These are phyloP conservation scores for Shargacucullia verbasci DNA, from an alignment of 2,888 invertebrate species.

Conservation along the genomic window DNA sequence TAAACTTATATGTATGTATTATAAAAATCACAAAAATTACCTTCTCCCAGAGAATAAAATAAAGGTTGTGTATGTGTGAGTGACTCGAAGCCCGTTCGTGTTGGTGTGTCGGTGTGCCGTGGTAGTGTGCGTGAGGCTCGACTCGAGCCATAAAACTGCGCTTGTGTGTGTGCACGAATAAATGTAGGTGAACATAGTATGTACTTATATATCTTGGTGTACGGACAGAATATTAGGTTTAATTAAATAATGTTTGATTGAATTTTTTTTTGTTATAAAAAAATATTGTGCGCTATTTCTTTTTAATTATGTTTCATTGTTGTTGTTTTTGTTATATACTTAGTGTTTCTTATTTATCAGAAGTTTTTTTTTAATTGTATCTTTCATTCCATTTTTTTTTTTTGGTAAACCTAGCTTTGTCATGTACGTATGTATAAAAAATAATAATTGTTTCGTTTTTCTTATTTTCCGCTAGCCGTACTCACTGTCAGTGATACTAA, in stretches of 20 bases:
- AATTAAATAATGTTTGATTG: conserved; percentile 50
- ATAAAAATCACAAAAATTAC: conserved; percentile 47
- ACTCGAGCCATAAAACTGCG: conserved; percentile 75
- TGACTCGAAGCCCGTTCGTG: conserved; percentile 17
- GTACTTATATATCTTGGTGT: conserved; percentile 79
- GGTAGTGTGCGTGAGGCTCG: conserved; percentile 63
- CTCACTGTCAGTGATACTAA: too few relatives aligned
- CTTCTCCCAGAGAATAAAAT: conserved; percentile 53
- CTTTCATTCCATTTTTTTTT: conserved; percentile 27
- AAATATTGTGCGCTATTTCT: too few relatives aligned
- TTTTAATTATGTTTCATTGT: conserved; percentile 48
- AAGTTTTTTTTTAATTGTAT: background rate
- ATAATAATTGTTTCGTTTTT: too few relatives aligned
- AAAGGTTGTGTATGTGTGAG: conserved; percentile 33
- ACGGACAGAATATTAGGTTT: conserved; percentile 61
- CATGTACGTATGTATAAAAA: too few relatives aligned
- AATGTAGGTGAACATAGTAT: conserved; percentile 85
- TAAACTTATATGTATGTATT: conserved; percentile 5
- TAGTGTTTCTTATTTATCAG: too few relatives aligned
- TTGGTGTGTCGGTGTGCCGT: conserved; percentile 39
- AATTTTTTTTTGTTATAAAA: conserved; percentile 10
- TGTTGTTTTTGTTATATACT: conserved; percentile 14
- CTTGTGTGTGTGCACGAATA: conserved; percentile 84
- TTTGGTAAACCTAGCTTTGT: background rate
- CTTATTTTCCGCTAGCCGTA: too few relatives aligned